Evolutionary conservation across 2,888 invertebrate genomes (phyloP).

Genomic region (Ochlodes sylvanus): DNA sequence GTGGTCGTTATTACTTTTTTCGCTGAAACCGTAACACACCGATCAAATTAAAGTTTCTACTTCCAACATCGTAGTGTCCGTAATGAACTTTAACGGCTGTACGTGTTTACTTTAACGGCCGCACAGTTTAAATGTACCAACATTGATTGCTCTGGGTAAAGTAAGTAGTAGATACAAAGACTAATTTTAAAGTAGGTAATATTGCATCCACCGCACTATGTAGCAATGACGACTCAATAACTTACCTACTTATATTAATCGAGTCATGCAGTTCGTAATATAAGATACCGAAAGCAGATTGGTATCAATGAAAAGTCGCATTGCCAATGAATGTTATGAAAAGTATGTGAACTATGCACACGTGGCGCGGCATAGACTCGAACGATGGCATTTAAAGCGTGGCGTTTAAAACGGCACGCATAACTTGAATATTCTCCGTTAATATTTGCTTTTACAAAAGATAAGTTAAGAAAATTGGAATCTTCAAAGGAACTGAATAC

Average conservation of each 20-base stretch:
- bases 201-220: slow-evolving; percentile 36
- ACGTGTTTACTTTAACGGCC: not conserved
- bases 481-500: slow-evolving; percentile 43
- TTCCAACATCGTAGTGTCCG: slow-evolving; percentile 2
- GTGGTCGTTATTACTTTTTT: slow-evolving; percentile 10
- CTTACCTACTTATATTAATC: slow-evolving; percentile 67
- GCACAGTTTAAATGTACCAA: not conserved
- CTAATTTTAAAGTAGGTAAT: slow-evolving; percentile 15
- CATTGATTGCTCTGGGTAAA: too few species aligned
- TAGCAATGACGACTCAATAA: slow-evolving; percentile 51
- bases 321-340: slow-evolving; percentile 50
- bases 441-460: slow-evolving; percentile 28
- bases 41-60: slow-evolving; percentile 30
- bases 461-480: slow-evolving; percentile 20
- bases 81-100: not conserved
- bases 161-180: slow-evolving; percentile 2
- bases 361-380: slow-evolving; percentile 40
- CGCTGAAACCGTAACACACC: slow-evolving; percentile 28
- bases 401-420: slow-evolving; percentile 32
- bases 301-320: slow-evolving; percentile 61
- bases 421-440: slow-evolving; percentile 32
- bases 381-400: slow-evolving; percentile 40
- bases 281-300: slow-evolving; percentile 62
- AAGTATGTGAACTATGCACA: slow-evolving; percentile 43
- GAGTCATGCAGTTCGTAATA: slow-evolving; percentile 54